Evolutionary conservation across 2,797 vertebrate species (phyloP).

Genomic region (Meda fulgida): DNA sequence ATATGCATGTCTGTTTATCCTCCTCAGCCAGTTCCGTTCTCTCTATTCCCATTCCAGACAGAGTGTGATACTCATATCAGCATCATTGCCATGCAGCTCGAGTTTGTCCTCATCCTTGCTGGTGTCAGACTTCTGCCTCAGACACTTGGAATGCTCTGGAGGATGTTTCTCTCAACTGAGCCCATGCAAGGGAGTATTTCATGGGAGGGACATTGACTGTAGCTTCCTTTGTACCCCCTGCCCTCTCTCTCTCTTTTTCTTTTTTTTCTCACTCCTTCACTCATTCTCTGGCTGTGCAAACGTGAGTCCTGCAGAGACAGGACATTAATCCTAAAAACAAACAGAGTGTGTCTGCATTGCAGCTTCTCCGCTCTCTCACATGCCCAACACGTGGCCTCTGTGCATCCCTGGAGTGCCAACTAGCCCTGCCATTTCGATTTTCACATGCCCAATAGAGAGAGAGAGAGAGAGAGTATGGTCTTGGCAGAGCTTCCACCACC

Average conservation of each 20-base stretch:
- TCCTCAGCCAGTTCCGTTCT: conserved; percentile 7
- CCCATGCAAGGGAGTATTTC: not conserved
- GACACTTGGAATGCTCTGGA: conserved; percentile 48
- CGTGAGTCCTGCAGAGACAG: conserved; percentile 49
- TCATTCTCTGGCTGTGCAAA: conserved; percentile 49
- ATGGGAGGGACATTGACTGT: not conserved
- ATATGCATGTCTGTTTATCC: not conserved
- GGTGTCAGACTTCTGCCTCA: conserved; percentile 23
- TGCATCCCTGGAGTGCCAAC: conserved; percentile 10
- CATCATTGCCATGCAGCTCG: conserved; percentile 53
- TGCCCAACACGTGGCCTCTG: conserved; percentile 15
- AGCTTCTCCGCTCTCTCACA: conserved; percentile 16
- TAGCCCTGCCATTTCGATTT: conserved; percentile 29
- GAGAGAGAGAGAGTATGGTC: not conserved
- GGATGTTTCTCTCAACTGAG: conserved; percentile 33
- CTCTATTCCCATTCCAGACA: conserved; percentile 35
- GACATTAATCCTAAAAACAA: conserved; percentile 61
- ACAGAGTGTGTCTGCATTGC: conserved; percentile 49
- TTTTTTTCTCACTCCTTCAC: not conserved
- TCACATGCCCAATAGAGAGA: conserved; percentile 32
- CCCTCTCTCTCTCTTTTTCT: not conserved
- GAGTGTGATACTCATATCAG: conserved; percentile 38
- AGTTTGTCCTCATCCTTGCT: conserved; percentile 45
- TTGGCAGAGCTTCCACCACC: conserved; percentile 13
- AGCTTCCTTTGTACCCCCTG: not conserved